Evolutionary conservation across 2,113 vertebrate species (phyloP).

Genomic region (Erythrocebus patas): DNA sequence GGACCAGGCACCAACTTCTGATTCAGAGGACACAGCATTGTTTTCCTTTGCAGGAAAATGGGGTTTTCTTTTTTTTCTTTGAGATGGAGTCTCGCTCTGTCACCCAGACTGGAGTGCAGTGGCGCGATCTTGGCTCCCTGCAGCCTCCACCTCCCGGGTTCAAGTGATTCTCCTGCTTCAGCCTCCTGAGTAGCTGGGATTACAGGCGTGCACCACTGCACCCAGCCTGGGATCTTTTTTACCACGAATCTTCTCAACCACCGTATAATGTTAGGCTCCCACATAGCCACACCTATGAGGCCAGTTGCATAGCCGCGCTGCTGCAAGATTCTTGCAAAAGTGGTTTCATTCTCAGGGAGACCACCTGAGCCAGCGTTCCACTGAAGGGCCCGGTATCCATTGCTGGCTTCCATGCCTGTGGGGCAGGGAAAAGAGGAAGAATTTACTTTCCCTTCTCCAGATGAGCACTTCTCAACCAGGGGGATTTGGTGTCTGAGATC

Average conservation of each 20-base stretch:
- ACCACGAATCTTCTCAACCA: accelerated
- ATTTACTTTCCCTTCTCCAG: accelerated
- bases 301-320: slow-evolving; percentile 77
- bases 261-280: too few relatives aligned
- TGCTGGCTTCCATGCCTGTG: slow-evolving; percentile 66
- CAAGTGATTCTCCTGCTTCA: too few relatives aligned
- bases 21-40: background rate
- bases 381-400: slow-evolving; percentile 36
- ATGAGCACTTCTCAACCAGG: background rate
- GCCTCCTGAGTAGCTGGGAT: too few relatives aligned
- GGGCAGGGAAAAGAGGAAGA: accelerated
- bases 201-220: too few relatives aligned
- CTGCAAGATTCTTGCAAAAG: slow-evolving; percentile 75
- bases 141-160: too few relatives aligned
- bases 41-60: accelerated
- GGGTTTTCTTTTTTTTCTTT: too few relatives aligned
- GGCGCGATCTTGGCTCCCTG: too few relatives aligned
- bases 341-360: slow-evolving; percentile 80
- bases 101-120: too few relatives aligned
- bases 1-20: accelerated
- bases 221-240: too few relatives aligned
- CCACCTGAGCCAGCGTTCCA: slow-evolving; percentile 77
- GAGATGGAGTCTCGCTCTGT: too few relatives aligned
- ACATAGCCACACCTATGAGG: slow-evolving; percentile 70
- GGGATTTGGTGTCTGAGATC: background rate